Conservation (phyloP, 2,113 vertebrate genomes). For the Rhea americana region DNA sequence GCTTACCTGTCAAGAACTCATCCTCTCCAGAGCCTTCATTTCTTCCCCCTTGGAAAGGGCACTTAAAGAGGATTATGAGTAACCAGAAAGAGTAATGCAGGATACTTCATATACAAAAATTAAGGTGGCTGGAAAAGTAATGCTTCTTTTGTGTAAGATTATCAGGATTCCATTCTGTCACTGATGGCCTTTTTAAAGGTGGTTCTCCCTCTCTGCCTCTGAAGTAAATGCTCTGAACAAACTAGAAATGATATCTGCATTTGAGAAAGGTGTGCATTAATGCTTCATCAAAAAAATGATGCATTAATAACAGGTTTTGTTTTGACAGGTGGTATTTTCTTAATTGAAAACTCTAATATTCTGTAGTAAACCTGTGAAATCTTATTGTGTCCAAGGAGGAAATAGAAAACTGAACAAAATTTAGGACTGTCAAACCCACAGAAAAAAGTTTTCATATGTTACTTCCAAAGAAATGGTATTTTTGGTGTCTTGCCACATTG, state of each 20-base stretch:
- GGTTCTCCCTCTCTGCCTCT: background rate
- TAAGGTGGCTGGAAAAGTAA: background rate
- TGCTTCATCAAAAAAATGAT: background rate
- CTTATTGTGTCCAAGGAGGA: background rate
- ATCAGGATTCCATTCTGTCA: background rate
- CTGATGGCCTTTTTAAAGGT: background rate
- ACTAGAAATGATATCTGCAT: background rate
- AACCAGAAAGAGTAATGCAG: background rate
- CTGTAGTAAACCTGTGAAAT: background rate
- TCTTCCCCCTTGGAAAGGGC: background rate
- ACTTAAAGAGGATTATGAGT: background rate
- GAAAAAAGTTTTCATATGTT: background rate
- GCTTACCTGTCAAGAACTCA: background rate
- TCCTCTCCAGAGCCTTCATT: background rate
- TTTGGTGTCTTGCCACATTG: background rate
- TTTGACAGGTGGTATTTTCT: background rate
- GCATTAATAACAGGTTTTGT: background rate
- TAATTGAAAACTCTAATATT: background rate
- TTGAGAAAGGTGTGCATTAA: background rate
- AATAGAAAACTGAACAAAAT: background rate
- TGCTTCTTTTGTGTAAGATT: background rate
- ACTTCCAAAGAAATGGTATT: background rate
- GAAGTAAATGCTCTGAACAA: background rate
- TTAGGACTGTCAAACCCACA: background rate
- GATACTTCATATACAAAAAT: background rate